These are phyloP conservation scores for Edolisoma coerulescens DNA, from an alignment of 2,113 vertebrate species.

Conservation along the genomic window DNA sequence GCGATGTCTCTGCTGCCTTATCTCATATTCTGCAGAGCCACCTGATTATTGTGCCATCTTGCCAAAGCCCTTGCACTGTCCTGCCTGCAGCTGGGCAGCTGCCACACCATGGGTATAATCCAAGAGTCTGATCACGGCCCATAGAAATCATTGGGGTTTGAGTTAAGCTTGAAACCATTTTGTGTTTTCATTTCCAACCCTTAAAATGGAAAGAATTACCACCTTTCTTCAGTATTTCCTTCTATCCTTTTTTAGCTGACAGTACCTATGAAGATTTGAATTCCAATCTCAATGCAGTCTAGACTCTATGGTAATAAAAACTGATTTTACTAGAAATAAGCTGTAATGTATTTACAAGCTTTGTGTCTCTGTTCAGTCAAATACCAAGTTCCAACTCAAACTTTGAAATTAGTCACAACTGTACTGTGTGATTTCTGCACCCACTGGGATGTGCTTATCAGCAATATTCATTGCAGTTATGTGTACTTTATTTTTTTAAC, in stretches of 20 bases:
- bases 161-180: background rate
- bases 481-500: background rate
- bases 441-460: background rate
- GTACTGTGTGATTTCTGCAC: background rate
- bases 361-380: background rate
- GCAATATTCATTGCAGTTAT: background rate
- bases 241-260: background rate
- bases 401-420: background rate
- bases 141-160: background rate
- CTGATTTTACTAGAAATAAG: background rate
- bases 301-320: background rate
- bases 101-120: background rate
- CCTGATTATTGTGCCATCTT: background rate
- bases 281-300: background rate
- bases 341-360: background rate
- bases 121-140: background rate
- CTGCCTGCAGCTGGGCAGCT: background rate
- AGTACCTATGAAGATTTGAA: background rate
- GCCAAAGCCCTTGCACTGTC: background rate
- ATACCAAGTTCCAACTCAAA: background rate
- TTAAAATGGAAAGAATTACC: conserved; percentile 15
- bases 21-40: background rate
- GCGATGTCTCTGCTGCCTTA: background rate
- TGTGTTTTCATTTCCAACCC: background rate
- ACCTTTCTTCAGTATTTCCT: background rate